Evolutionary conservation across 2,797 vertebrate species (phyloP).

Genomic region (Pseudotriccus pelzelni): DNA sequence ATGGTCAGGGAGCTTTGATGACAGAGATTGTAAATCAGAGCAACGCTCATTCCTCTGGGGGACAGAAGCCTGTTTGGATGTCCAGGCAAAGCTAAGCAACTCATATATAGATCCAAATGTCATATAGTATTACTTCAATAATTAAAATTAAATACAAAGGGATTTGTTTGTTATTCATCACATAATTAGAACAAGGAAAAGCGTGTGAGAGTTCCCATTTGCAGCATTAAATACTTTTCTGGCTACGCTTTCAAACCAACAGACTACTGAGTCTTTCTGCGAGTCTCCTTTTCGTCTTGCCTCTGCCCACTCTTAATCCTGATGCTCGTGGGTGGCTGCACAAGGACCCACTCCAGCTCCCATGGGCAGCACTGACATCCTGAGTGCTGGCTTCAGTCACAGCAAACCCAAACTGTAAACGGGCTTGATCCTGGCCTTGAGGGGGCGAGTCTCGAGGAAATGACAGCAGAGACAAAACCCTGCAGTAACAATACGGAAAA

Average conservation of each 20-base stretch:
- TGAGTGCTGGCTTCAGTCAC: rapidly evolving
- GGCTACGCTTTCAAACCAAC: neutral
- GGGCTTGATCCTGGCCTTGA: neutral
- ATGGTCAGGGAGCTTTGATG: neutral
- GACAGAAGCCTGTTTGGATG: neutral
- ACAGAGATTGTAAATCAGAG: neutral
- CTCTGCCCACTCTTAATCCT: neutral
- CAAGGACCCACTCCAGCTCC: neutral
- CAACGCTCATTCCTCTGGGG: neutral
- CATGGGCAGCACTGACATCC: rapidly evolving
- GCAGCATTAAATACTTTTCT: neutral
- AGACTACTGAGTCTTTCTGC: neutral
- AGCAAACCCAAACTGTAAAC: neutral
- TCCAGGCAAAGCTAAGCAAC: neutral
- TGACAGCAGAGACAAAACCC: neutral
- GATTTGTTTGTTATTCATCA: neutral
- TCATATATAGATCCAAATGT: neutral
- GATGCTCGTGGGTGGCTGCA: rapidly evolving
- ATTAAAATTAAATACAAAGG: neutral
- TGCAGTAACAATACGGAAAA: neutral
- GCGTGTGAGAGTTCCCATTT: rapidly evolving
- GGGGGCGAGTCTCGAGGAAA: neutral
- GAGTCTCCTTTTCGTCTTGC: neutral
- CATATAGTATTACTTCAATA: neutral
- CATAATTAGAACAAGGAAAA: neutral